phyloP scores from a whole-genome alignment of 2,888 invertebrate genomes.

The Mythimna impura region DNA sequence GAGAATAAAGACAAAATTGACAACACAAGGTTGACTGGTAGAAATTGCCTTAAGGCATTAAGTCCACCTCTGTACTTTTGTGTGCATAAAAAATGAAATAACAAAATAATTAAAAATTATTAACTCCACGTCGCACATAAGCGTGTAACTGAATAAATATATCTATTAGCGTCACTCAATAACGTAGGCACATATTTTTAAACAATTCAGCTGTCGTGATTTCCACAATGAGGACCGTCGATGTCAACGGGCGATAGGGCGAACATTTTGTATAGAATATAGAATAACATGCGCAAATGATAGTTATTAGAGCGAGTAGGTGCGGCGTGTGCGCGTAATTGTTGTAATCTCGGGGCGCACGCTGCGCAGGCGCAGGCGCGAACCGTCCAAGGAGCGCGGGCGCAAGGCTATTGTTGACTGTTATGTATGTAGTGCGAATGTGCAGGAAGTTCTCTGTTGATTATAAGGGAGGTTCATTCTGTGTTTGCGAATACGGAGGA shows the following conservation, averaged over 20 bases:
- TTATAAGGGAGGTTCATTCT: slow-evolving; percentile 27
- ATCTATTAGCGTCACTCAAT: slow-evolving; percentile 44
- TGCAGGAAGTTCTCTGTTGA: slow-evolving; percentile 39
- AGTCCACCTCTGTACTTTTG: too few species aligned
- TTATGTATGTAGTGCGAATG: slow-evolving; percentile 40
- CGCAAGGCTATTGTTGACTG: slow-evolving; percentile 62
- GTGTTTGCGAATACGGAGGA: too few species aligned
- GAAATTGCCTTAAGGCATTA: too few species aligned
- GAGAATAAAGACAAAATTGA: slow-evolving; percentile 2
- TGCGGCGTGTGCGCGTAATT: slow-evolving; percentile 87
- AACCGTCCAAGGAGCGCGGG: slow-evolving; percentile 58
- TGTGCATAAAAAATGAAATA: too few species aligned
- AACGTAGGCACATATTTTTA: slow-evolving; percentile 34
- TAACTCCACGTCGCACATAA: slow-evolving; percentile 2
- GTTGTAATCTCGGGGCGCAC: slow-evolving; percentile 85
- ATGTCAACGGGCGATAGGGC: slow-evolving; percentile 82
- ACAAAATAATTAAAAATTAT: background rate
- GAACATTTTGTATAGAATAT: slow-evolving; percentile 84
- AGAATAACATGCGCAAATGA: slow-evolving; percentile 89
- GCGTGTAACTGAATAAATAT: slow-evolving; percentile 52
- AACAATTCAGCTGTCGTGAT: slow-evolving; percentile 53
- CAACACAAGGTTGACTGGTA: too few species aligned
- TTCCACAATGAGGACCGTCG: slow-evolving; percentile 62
- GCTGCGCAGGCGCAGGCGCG: slow-evolving; percentile 68
- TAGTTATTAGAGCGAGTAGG: slow-evolving; percentile 86